These are phyloP conservation scores for Carapus acus DNA, from an alignment of 2,797 vertebrate genomes.

Conservation along the genomic window DNA sequence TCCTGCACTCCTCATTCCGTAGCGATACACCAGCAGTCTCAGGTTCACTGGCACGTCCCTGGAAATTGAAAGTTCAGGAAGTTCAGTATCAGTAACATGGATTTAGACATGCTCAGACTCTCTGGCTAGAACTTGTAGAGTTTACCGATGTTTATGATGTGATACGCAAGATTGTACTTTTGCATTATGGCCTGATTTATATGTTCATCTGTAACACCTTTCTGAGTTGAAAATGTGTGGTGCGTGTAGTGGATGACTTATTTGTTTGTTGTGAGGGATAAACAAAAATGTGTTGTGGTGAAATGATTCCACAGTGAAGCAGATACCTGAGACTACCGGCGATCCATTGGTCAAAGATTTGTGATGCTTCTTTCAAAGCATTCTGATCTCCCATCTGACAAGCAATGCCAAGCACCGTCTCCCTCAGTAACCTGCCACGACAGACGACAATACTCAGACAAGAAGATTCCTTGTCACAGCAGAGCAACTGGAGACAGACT, in stretches of 20 bases:
- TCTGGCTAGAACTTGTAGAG: too few species aligned
- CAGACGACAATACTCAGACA: background rate
- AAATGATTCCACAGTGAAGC: background rate
- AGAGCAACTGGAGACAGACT: too few species aligned
- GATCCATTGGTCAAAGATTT: constrained; percentile 77
- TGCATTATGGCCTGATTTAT: too few species aligned
- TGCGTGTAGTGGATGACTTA: too few species aligned
- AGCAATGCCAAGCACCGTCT: constrained; percentile 78
- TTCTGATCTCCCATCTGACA: constrained; percentile 78
- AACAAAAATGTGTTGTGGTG: too few species aligned
- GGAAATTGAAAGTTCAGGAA: constrained; percentile 33
- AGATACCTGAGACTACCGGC: constrained; percentile 54
- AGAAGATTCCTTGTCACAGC: background rate
- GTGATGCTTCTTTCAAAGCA: constrained; percentile 67
- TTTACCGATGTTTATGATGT: too few species aligned
- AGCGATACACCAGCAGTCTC: constrained; percentile 85
- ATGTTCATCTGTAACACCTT: too few species aligned
- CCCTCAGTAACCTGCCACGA: constrained; percentile 81
- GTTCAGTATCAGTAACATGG: background rate
- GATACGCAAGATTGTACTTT: too few species aligned
- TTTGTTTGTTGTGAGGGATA: too few species aligned
- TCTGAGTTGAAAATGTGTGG: too few species aligned
- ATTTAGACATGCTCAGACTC: background rate
- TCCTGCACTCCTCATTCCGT: constrained; percentile 85
- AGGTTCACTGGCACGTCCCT: constrained; percentile 81